Base-by-base conservation (phyloP, 2,113 vertebrate genomes). In the Leiothrix lutea region DNA sequence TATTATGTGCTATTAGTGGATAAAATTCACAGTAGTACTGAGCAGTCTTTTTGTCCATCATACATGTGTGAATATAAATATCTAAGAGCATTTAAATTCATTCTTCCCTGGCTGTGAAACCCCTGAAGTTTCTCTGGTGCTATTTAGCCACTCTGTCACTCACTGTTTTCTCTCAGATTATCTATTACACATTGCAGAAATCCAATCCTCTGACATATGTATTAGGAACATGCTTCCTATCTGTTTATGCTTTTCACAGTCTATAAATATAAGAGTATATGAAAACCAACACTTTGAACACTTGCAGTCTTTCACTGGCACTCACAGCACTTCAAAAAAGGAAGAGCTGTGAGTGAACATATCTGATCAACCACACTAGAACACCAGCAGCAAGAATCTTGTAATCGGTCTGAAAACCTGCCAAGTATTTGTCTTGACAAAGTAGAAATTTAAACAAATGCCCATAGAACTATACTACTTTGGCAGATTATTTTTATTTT, bases 201-300 rank as follows among this genome's bases (percentile, higher is more conserved):
- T 54, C 88, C 44, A 88, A 72, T 94, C 91, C 89, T 56, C 84
- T 36, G 61, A 44, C 80, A 83, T 69, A 86, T 25, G 67, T 66
- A 87, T 94, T 92, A 94, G 77, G 86, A 94, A 82, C 66, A 70
- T 79, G 77, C 81, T 90, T 94, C 92, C 91, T 95, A 45, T 88
- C 75, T 84, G 84, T 92, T 94, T 70, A 66, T 94, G 86, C 65
- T 93, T 96, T 94, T 94, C 93, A 94, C 72, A 61, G 47, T 58
- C 95, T 96, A 97, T 95, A 95, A 97, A 95, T 97, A 95, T 21
- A 94, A 69, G 71, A 84, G 73, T 62, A 80, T 88, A 91, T 90
- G 94, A 94, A 94, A 95, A 91, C 81, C 58, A 94, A 96, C 66
- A 92, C 91, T 86, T 54, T 8, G 35, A 92, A 80, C 47, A 58